Percentiles rank a stretch among this genome's conserved stretches.
phyloP scores from a whole-genome alignment of 2,113 vertebrate genomes.

The Hippocampus barbouri region DNA sequence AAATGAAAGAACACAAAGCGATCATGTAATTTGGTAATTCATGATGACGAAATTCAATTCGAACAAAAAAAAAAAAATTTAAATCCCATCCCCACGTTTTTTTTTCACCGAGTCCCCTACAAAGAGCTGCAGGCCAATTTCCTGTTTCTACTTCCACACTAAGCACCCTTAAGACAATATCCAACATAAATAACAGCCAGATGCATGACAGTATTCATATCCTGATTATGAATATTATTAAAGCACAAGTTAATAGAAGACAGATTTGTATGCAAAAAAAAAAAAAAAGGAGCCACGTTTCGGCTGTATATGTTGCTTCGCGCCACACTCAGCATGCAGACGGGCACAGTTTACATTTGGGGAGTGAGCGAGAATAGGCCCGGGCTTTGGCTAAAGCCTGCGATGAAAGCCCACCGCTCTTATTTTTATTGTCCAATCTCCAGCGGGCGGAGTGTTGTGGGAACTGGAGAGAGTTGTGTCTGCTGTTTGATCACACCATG shows the following conservation, averaged over 20 bases:
- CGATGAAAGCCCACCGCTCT: constrained; percentile 64
- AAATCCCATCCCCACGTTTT: background rate
- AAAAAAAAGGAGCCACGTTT: background rate
- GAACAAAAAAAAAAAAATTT: background rate
- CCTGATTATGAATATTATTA: constrained; percentile 1
- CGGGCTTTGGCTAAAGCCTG: constrained; percentile 53
- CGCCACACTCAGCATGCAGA: constrained; percentile 13
- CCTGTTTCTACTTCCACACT: background rate
- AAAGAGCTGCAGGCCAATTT: constrained; percentile 1
- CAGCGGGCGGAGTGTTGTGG: constrained; percentile 64
- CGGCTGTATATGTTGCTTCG: constrained; percentile 2
- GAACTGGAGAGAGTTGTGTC: constrained; percentile 66
- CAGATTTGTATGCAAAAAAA: background rate
- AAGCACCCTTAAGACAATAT: background rate
- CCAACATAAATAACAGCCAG: background rate
- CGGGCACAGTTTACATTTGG: constrained; percentile 31
- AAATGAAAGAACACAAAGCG: too few relatives aligned
- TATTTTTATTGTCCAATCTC: constrained; percentile 72
- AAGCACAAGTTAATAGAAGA: background rate
- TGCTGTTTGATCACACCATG: constrained; percentile 73
- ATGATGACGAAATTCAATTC: background rate
- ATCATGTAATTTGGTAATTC: background rate
- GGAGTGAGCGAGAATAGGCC: constrained; percentile 33
- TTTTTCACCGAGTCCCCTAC: background rate
- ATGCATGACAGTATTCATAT: constrained; percentile 6